Evolutionary conservation across 2,888 invertebrate species (phyloP), one percentile per base, ranked within the genome.

Genomic region (Criorhina ranunculi): DNA sequence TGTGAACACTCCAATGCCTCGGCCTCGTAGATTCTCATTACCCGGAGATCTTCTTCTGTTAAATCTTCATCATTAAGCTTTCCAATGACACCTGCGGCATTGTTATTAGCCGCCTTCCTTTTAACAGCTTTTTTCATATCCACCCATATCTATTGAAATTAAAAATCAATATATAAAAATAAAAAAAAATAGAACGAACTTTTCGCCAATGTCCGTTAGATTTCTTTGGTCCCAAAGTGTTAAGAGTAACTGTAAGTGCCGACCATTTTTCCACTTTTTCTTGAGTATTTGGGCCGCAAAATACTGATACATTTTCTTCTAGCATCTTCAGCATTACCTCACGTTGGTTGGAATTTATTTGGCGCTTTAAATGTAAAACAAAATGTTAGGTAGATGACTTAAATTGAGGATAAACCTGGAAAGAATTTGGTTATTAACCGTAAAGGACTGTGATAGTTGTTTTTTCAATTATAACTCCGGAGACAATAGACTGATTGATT

Each of bases 221-320:
- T 40, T 66, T 66, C 15, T 29, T 51, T 1, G 51, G 37, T 40
- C 66, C 66, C 29, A 66, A 15, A 2, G 17, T 24, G 15, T 66
- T 66, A 2, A 66, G 15, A 0, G 12, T 37, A 15, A 7, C 24
- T 2, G 66, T 9, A 37, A 66, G 37, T 5, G 37, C n/a, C 0
- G 37, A 51, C 66, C 66, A 66, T 37, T 15, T 51, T 7, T 37
- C 51, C 2, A 51, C 5, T 29, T 12, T n/a, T 15, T 51, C 15
- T 7, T 37, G 15, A 1, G 37, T 15, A 51, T 66, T 15, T 11
- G 51, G 9, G 3, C 29, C 51, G 33, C 37, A 51, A 51, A 66
- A 15, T 11, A 66, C 17, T 5, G 24, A 6, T 11, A 29, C 1
- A 11, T 66, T 40, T 1, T 29, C 29, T 15, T 66, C 37, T 12